phyloP scores from a whole-genome alignment of 2,797 vertebrate genomes.

The Acanthurus tractus region DNA sequence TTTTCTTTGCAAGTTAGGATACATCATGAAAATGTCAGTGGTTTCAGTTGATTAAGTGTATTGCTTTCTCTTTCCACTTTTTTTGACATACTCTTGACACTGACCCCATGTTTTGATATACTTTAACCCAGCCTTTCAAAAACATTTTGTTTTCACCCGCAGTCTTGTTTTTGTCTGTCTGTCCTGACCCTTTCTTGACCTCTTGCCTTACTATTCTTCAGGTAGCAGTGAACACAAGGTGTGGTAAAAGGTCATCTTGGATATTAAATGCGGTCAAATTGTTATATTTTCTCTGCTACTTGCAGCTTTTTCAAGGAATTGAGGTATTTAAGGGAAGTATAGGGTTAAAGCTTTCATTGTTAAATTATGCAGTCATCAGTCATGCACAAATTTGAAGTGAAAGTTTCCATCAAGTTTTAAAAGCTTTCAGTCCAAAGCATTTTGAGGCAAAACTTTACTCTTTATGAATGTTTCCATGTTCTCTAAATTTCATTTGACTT shows the following conservation, averaged over 20 bases:
- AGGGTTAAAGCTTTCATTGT: slow-evolving; percentile 85
- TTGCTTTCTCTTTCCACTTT: slow-evolving; percentile 55
- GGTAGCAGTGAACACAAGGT: slow-evolving; percentile 46
- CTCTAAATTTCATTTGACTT: background rate
- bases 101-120: slow-evolving; percentile 48
- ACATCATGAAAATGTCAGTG: slow-evolving; percentile 73
- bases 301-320: slow-evolving; percentile 77
- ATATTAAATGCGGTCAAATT: slow-evolving; percentile 68
- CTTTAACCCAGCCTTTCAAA: slow-evolving; percentile 47
- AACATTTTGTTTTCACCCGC: slow-evolving; percentile 43
- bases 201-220: slow-evolving; percentile 27
- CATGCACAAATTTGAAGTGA: slow-evolving; percentile 80
- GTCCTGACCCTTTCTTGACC: slow-evolving; percentile 32
- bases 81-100: slow-evolving; percentile 45
- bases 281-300: slow-evolving; percentile 72
- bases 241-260: slow-evolving; percentile 49
- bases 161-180: slow-evolving; percentile 30
- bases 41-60: slow-evolving; percentile 64
- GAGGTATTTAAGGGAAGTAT: slow-evolving; percentile 63
- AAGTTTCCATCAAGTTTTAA: slow-evolving; percentile 60
- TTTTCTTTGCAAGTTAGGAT: slow-evolving; percentile 61
- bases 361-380: slow-evolving; percentile 87
- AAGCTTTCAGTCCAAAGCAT: background rate
- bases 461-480: slow-evolving; percentile 34
- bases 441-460: slow-evolving; percentile 39